Evolutionary conservation across 1,140 invertebrate genomes (phyloP).

Genomic region (Camponotus pennsylvanicus): DNA sequence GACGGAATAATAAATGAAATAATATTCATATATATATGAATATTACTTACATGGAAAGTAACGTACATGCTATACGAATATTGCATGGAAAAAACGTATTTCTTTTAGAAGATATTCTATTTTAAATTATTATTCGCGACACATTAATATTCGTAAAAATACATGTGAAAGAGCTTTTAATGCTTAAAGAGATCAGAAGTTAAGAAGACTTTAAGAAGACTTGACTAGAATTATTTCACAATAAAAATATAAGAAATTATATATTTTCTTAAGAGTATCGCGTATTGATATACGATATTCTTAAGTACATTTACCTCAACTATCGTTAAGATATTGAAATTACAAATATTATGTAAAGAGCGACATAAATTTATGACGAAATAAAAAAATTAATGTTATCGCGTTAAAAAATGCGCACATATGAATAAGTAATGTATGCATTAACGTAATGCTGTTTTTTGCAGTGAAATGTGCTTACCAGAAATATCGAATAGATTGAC

Average conservation of each 20-base stretch:
- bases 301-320: too few species aligned
- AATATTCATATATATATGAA: too few species aligned
- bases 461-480: slow-evolving; percentile 73
- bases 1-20: too few species aligned
- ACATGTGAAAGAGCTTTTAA: too few species aligned
- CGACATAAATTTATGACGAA: slow-evolving; percentile 6
- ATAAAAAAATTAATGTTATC: slow-evolving; percentile 10
- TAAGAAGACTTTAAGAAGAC: too few species aligned
- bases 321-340: neutral
- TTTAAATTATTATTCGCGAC: too few species aligned
- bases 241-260: slow-evolving; percentile 7
- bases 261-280: neutral
- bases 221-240: neutral
- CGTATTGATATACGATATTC: neutral
- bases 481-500: slow-evolving; percentile 79
- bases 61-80: too few species aligned
- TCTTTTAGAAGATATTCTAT: too few species aligned
- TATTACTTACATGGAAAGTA: too few species aligned
- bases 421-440: slow-evolving; percentile 15
- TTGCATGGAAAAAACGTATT: too few species aligned
- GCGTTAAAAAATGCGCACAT: neutral
- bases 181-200: too few species aligned
- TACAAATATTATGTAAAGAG: neutral
- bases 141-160: too few species aligned
- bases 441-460: slow-evolving; percentile 18